phyloP scores from a whole-genome alignment of 1,140 invertebrate species.

The Pentalonia nigronervosa region DNA sequence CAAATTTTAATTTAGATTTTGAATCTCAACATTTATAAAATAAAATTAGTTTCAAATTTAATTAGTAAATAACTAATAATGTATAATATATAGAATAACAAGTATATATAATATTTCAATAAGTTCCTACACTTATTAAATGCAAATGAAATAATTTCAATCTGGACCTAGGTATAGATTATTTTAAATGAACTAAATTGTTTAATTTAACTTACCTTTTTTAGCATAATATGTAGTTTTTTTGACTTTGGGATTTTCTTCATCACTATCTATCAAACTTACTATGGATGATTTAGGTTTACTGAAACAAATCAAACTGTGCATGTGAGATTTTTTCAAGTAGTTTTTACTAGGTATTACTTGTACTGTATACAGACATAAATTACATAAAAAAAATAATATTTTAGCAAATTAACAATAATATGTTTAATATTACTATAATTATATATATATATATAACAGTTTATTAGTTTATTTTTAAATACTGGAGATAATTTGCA shows the following conservation, averaged over 20 bases:
- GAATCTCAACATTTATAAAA: not conserved
- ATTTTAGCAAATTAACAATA: no score
- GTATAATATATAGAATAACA: not conserved
- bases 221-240: not conserved
- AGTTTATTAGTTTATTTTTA: not conserved
- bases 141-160: not conserved
- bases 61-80: not conserved
- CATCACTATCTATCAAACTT: constrained; percentile 43
- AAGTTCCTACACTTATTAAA: not conserved
- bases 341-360: not conserved
- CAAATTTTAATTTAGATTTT: not conserved
- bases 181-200: not conserved
- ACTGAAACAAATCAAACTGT: not conserved
- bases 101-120: no score
- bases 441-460: not conserved
- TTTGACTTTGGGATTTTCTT: not conserved
- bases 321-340: not conserved
- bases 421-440: not conserved
- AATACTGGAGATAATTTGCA: not conserved
- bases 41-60: not conserved
- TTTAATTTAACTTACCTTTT: not conserved
- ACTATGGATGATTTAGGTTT: constrained; percentile 2
- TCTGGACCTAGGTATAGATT: not conserved
- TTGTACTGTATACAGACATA: not conserved
- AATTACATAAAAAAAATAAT: not conserved